Evolutionary conservation across 2,797 vertebrate genomes (phyloP).

Genomic region (Alfaro cultratus): DNA sequence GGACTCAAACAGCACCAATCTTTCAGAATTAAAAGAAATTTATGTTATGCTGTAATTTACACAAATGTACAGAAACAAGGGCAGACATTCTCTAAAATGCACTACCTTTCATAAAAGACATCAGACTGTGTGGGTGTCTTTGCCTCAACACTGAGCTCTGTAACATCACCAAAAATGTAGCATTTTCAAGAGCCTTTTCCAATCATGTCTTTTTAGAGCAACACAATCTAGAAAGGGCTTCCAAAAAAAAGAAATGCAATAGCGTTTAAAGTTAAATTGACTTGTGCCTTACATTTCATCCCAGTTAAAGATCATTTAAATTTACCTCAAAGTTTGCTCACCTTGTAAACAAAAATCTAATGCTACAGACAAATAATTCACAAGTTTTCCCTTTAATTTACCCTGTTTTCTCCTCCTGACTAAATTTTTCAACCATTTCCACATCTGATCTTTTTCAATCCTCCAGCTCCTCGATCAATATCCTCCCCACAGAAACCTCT

Average conservation of each 20-base stretch:
- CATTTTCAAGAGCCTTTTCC: neutral
- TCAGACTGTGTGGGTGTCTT: neutral
- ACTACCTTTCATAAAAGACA: neutral
- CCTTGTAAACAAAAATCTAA: neutral
- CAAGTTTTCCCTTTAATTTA: conserved; percentile 12
- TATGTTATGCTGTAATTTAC: neutral
- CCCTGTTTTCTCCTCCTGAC: conserved; percentile 4
- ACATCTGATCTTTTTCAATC: conserved; percentile 20
- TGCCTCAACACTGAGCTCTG: neutral
- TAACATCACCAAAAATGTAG: neutral
- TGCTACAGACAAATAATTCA: neutral
- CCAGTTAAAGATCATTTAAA: neutral
- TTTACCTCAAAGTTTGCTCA: neutral
- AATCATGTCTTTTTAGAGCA: neutral
- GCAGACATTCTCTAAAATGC: neutral
- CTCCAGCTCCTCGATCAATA: conserved; percentile 56
- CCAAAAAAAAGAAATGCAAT: neutral
- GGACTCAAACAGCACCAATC: neutral
- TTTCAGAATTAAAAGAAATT: neutral
- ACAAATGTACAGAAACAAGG: neutral
- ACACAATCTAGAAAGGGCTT: neutral
- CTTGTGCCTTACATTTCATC: neutral
- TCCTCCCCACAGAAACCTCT: conserved; percentile 42
- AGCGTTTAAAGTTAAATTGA: neutral
- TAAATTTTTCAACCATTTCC: conserved; percentile 14